phyloP scores from a whole-genome alignment of 2,797 vertebrate species.

The Falco columbarius region DNA sequence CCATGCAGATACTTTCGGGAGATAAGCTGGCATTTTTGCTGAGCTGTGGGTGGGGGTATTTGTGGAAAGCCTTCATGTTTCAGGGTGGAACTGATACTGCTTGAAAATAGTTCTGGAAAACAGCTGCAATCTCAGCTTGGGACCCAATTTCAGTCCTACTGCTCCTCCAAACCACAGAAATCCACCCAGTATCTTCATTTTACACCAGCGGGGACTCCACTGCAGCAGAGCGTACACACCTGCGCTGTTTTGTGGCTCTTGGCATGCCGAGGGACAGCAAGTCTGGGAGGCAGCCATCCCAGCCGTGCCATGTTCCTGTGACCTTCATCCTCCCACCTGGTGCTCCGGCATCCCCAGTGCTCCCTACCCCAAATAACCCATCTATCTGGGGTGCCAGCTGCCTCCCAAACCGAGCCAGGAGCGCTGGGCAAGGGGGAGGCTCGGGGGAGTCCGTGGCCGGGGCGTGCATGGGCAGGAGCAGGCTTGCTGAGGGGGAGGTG shows the following conservation, averaged over 20 bases:
- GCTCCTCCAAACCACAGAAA: neutral
- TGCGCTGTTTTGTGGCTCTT: accelerated
- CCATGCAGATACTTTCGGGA: neutral
- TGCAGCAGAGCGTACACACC: neutral
- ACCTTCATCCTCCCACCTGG: neutral
- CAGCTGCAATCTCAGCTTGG: neutral
- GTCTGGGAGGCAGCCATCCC: neutral
- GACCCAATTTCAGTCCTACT: neutral
- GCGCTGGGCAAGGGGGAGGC: accelerated
- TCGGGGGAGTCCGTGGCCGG: accelerated
- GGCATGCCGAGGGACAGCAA: neutral
- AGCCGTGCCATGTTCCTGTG: neutral
- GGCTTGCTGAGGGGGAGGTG: neutral
- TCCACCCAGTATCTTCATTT: neutral
- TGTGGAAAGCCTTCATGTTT: neutral
- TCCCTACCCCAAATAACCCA: neutral
- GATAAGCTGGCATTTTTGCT: neutral
- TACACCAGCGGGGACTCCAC: neutral
- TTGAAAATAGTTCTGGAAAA: neutral
- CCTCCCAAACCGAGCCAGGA: neutral
- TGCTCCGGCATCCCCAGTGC: neutral
- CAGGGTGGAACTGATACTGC: neutral
- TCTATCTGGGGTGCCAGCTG: neutral
- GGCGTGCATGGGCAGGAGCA: accelerated
- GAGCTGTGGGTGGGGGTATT: neutral